These are phyloP conservation scores for Baccha elongata DNA, from an alignment of 2,888 invertebrate species.

Conservation along the genomic window DNA sequence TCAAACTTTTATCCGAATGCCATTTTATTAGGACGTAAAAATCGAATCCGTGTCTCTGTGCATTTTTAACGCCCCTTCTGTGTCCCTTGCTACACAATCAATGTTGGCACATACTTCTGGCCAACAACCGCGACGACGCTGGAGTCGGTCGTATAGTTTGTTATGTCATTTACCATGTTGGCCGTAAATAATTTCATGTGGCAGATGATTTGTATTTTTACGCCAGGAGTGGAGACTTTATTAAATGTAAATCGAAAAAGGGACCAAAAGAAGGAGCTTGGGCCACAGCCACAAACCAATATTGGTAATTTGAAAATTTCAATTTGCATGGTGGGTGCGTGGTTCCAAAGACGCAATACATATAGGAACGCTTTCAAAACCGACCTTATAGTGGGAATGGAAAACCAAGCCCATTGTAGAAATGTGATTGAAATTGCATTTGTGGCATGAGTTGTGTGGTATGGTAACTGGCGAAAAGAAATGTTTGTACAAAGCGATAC, in stretches of 20 bases:
- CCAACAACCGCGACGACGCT: neutral
- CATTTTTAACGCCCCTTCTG: constrained; percentile 50
- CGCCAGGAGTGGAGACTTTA: constrained; percentile 45
- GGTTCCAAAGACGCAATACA: too few species aligned
- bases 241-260: constrained; percentile 23
- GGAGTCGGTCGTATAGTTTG: constrained; percentile 19
- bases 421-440: constrained; percentile 47
- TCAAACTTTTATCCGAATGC: constrained; percentile 67
- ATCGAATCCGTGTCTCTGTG: constrained; percentile 55
- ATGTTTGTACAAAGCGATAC: neutral
- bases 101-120: constrained; percentile 37
- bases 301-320: constrained; percentile 73
- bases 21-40: constrained; percentile 67
- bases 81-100: constrained; percentile 12
- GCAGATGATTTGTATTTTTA: constrained; percentile 64
- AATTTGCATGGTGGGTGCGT: constrained; percentile 40
- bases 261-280: constrained; percentile 41
- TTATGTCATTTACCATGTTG: constrained; percentile 67
- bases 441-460: constrained; percentile 21
- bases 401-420: constrained; percentile 9
- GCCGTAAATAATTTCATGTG: constrained; percentile 63
- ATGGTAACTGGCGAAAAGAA: constrained; percentile 19
- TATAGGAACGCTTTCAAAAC: too few species aligned
- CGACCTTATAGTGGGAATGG: too few species aligned
- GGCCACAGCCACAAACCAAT: constrained; percentile 62